These are phyloP conservation scores for Pristiophorus japonicus DNA, from an alignment of 2,113 vertebrate species.

Conservation along the genomic window DNA sequence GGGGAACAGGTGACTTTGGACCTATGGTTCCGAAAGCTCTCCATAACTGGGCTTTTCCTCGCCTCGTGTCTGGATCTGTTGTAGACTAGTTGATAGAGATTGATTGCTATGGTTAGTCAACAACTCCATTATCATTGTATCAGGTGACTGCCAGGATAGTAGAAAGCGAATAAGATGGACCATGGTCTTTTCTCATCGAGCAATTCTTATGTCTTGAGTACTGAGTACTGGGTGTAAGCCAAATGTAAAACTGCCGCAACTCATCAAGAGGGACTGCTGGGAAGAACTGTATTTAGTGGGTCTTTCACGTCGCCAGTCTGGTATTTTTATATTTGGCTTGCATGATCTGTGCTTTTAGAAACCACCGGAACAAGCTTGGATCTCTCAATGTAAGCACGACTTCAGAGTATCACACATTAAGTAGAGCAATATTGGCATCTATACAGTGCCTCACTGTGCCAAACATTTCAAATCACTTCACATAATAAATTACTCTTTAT, in stretches of 20 bases:
- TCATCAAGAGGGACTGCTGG: not conserved
- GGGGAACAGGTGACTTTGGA: not conserved
- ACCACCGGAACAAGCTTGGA: not conserved
- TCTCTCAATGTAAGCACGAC: not conserved
- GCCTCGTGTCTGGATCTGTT: not conserved
- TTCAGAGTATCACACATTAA: not conserved
- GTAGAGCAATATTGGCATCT: not conserved
- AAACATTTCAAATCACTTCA: not conserved
- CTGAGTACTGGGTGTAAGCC: not conserved
- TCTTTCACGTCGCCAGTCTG: not conserved
- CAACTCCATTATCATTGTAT: not conserved
- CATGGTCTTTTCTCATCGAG: not conserved
- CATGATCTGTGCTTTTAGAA: not conserved
- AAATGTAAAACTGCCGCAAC: not conserved
- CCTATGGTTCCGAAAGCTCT: not conserved
- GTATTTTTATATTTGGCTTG: not conserved
- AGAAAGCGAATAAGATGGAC: not conserved
- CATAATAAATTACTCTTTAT: slow-evolving; percentile 5
- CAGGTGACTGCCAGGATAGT: not conserved
- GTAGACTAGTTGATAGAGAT: not conserved
- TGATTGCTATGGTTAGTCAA: not conserved
- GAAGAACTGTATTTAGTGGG: not conserved
- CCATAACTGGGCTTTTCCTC: not conserved
- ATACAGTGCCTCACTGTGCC: not conserved
- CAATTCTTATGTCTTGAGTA: not conserved